Base-by-base conservation (phyloP, 2,797 vertebrate genomes). In the Enteromius trimaculatus region DNA sequence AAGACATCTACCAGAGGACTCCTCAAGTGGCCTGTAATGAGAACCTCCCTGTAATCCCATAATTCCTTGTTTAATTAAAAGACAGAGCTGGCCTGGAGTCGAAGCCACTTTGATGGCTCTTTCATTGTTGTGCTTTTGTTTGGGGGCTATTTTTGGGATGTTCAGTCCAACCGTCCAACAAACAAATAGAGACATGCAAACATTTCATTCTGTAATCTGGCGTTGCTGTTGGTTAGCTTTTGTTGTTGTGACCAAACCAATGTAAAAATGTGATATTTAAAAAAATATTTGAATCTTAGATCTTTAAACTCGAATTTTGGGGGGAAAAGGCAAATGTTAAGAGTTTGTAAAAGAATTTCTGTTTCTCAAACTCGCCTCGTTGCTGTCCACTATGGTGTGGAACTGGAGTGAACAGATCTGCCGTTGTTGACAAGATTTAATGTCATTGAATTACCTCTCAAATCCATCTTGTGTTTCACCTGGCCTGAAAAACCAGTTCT, bases 31-130 rank as follows among this genome's bases (percentile, higher is more conserved):
- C 86, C 92, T 93, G 90, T 92, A 94, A 94, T 93, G 89, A 92
- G 90, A 93, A 88, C 86, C 90, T 92, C 87, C 62, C 83, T 91
- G 92, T 96, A 95, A 96, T 96, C 95, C 95, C 91, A 91, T 94
- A 96, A 95, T 95, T 95, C 94, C 93, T 94, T 94, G 93, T 94
- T 95, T 95, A 94, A 95, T 96, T 95, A 95, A 95, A 95, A 93
- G 94, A 90, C 87, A 87, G 92, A 91, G 92, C 88, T 82, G 85
- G 91, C 91, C 91, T 91, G 89, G 86, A 90, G 86, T 92, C 88
- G 89, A 88, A 92, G 88, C 84, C 90, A 72, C 87, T 91, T 90
- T 91, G 90, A 92, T 88, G 83, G 84, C 84, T 86, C 88, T 88
- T 89, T 91, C 82, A 86, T 86, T 88, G 79, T 86, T 84, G 77